These are phyloP conservation scores for Circaetus cinerascens DNA, from an alignment of 2,113 vertebrate genomes.

Conservation along the genomic window DNA sequence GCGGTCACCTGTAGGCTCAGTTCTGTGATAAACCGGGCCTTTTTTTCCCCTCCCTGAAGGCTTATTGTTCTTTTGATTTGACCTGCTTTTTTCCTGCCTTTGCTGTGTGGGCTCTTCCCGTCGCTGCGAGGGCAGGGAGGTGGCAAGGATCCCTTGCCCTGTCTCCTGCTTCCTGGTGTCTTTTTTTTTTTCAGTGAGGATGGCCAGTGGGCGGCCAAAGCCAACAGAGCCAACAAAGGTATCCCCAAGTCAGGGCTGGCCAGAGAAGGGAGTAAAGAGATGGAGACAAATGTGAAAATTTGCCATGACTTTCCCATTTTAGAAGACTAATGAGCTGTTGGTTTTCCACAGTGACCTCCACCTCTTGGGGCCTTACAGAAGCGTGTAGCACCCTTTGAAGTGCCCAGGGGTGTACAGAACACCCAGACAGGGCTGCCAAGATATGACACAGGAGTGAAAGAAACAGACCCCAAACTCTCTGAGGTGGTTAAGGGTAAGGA, in stretches of 20 bases:
- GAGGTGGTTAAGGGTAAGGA: not conserved
- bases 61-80: rapidly evolving
- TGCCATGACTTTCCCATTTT: not conserved
- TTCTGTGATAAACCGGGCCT: rapidly evolving
- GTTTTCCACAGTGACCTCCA: not conserved
- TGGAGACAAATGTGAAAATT: not conserved
- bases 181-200: no score
- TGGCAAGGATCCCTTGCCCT: rapidly evolving
- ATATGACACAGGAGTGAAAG: not conserved
- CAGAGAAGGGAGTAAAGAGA: not conserved
- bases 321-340: not conserved
- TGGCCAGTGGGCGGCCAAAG: not conserved
- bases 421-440: not conserved
- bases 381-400: rapidly evolving
- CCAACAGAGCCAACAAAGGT: rapidly evolving
- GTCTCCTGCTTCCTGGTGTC: not conserved
- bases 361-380: not conserved
- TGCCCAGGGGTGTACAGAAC: not conserved
- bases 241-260: not conserved
- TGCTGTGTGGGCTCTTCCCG: rapidly evolving
- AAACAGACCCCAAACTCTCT: not conserved
- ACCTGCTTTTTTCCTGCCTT: no score
- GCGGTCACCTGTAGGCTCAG: rapidly evolving
- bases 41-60: rapidly evolving
- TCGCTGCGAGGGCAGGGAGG: not conserved